phyloP scores from a whole-genome alignment of 2,797 vertebrate species.

The Carapus acus region DNA sequence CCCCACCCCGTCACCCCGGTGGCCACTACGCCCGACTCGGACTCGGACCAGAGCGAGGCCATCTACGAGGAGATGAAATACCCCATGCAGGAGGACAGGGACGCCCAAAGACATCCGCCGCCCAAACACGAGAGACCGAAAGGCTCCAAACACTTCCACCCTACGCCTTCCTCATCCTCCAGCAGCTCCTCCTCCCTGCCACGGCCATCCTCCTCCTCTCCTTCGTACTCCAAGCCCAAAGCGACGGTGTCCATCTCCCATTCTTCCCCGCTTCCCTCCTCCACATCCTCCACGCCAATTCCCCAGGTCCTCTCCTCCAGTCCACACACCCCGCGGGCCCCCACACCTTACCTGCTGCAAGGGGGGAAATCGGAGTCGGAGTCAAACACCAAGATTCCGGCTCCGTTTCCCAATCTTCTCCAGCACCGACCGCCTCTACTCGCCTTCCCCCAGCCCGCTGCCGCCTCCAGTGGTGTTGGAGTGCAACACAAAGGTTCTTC shows the following conservation, averaged over 20 bases:
- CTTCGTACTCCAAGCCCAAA: conserved; percentile 76
- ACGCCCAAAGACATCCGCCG: conserved; percentile 65
- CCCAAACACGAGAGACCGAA: conserved; percentile 70
- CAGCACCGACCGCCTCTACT: conserved; percentile 87
- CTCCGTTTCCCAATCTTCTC: conserved; percentile 88
- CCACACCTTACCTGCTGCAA: conserved; percentile 75
- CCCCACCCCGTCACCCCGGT: conserved; percentile 71
- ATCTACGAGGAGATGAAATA: conserved; percentile 97
- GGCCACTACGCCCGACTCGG: conserved; percentile 78
- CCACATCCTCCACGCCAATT: conserved; percentile 70
- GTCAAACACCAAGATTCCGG: conserved; percentile 82
- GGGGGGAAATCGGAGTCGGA: conserved; percentile 70
- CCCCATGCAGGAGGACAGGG: conserved; percentile 73
- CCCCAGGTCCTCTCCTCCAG: conserved; percentile 73
- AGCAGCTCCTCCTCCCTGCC: conserved; percentile 62
- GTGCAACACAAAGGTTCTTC: conserved; percentile 72
- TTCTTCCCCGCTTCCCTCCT: conserved; percentile 72
- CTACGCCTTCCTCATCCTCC: conserved; percentile 60
- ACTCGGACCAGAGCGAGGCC: conserved; percentile 89
- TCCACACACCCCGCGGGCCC: conserved; percentile 77
- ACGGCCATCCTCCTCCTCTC: conserved; percentile 68
- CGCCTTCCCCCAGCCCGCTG: conserved; percentile 83
- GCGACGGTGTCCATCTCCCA: conserved; percentile 71
- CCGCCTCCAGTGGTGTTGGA: conserved; percentile 74
- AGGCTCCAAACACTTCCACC: conserved; percentile 70